phyloP scores from a whole-genome alignment of 2,797 vertebrate genomes.

The Trematomus bernacchii region DNA sequence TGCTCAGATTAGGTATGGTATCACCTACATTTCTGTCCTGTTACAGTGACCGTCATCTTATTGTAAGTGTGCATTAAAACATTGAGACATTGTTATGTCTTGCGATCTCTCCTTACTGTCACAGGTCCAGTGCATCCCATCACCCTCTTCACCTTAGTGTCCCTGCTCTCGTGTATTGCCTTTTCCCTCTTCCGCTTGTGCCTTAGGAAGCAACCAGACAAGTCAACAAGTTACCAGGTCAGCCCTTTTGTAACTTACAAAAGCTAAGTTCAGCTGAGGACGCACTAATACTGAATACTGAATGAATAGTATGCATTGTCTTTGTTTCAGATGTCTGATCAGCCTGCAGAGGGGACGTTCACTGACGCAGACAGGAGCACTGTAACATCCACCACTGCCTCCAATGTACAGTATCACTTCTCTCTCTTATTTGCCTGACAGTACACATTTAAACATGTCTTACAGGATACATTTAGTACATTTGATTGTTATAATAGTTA shows the following conservation, averaged over 20 bases:
- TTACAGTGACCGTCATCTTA: neutral
- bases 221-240: slow-evolving; percentile 91
- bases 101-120: neutral
- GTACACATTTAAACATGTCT: neutral
- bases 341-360: slow-evolving; percentile 87
- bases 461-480: neutral
- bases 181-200: slow-evolving; percentile 89
- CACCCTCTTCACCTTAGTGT: slow-evolving; percentile 91
- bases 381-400: slow-evolving; percentile 90
- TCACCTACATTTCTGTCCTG: neutral
- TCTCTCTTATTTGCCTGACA: slow-evolving; percentile 1
- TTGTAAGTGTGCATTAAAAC: neutral
- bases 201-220: slow-evolving; percentile 89
- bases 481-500: neutral
- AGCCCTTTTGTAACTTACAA: slow-evolving; percentile 36
- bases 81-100: neutral
- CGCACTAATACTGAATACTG: neutral
- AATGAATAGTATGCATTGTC: slow-evolving; percentile 5
- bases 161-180: slow-evolving; percentile 87
- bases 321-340: slow-evolving; percentile 89
- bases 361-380: slow-evolving; percentile 90
- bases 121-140: slow-evolving; percentile 90
- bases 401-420: slow-evolving; percentile 84
- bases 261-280: neutral
- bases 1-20: slow-evolving; percentile 90